Evolutionary conservation across 2,888 invertebrate genomes (phyloP), one percentile per base, ranked within the genome.

Genomic region (Encarsia formosa): DNA sequence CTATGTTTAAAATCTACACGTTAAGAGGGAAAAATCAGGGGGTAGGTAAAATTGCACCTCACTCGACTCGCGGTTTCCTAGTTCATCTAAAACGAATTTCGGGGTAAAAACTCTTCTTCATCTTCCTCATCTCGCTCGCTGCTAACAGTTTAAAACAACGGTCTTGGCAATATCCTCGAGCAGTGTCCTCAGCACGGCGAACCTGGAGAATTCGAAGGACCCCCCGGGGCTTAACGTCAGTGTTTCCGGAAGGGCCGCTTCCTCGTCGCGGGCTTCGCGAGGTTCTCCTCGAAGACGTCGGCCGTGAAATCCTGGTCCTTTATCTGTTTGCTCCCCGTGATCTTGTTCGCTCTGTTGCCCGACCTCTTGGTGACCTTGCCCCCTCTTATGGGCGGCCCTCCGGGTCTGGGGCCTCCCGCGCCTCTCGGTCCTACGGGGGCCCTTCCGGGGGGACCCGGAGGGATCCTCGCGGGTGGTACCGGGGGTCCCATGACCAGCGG

Each of bases 211-310:
- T n/a, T n/a, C n/a, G n/a, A n/a, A n/a, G n/a, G n/a, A n/a, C n/a
- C n/a, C n/a, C n/a, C n/a, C n/a, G n/a, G n/a, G 3, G 19, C 38
- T 35, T 32, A 56, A 26, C 35, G 52, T 56, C 50, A 58, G 40
- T 32, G n/a, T 13, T 50, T 48, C n/a, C 35, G 45, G 43, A 42
- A 49, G 4, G 40, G 39, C 15, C 43, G 22, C 20, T 56, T 49
- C 9, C 22, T 5, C 23, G 24, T 45, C 16, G 26, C n/a, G 3
- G 51, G 51, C n/a, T 40, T 53, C 1, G 59, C 48, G 4, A 69
- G 53, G 35, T 70, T 70, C 41, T 70, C 70, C 11, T 70, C 70
- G 49, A 67, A 70, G 1, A 67, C 68, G 23, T 70, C 70, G 3
- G 61, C 58, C 1, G 70, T 70, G 23, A 70, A 70, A 39, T 70